Conservation (phyloP, 1,140 invertebrate species). For the Teleogryllus occipitalis region DNA sequence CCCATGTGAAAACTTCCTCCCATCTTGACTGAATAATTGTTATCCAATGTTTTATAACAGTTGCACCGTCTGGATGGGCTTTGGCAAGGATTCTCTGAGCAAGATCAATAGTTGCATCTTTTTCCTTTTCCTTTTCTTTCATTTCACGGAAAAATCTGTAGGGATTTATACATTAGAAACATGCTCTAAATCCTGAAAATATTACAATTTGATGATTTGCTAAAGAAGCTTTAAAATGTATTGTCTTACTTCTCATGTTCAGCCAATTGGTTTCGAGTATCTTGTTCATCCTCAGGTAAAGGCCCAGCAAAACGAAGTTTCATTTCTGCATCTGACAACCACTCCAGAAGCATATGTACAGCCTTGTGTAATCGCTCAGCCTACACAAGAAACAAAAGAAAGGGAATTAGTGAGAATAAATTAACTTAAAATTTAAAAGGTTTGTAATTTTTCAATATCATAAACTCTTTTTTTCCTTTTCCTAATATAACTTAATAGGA, state of each 20-base stretch:
- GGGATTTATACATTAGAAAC: background rate
- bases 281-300: constrained; percentile 83
- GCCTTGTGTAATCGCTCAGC: constrained; percentile 90
- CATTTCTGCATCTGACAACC: constrained; percentile 92
- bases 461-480: too few relatives aligned
- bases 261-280: constrained; percentile 71
- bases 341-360: constrained; percentile 88
- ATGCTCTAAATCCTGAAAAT: too few relatives aligned
- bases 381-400: constrained; percentile 30
- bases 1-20: constrained; percentile 70
- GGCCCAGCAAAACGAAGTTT: constrained; percentile 79
- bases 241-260: constrained; percentile 63
- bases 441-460: too few relatives aligned
- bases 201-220: background rate
- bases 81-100: constrained; percentile 82
- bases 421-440: too few relatives aligned
- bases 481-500: too few relatives aligned
- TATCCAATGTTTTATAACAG: constrained; percentile 95
- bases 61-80: constrained; percentile 87
- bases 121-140: constrained; percentile 72
- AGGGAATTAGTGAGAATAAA: background rate
- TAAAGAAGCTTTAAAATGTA: background rate
- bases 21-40: constrained; percentile 93
- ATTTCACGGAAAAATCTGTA: constrained; percentile 72
- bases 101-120: constrained; percentile 77